Conservation (phyloP, 64 coral and sea anemone species). For the Anthopleura sola region DNA sequence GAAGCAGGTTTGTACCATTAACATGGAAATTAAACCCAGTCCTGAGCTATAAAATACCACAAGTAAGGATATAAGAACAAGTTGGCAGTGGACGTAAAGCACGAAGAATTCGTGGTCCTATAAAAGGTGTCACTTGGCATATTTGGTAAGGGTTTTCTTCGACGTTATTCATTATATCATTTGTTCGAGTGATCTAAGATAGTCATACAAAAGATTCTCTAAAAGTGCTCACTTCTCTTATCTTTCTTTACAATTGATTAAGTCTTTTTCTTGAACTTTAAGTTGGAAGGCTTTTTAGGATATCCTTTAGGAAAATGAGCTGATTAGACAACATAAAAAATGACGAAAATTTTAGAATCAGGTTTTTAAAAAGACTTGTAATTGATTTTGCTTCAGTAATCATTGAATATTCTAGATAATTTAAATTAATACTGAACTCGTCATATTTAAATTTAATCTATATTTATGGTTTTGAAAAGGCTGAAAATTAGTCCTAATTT, state of each 20-base stretch:
- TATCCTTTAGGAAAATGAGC: too few species aligned
- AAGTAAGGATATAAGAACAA: background rate
- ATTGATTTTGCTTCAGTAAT: too few species aligned
- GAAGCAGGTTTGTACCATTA: background rate
- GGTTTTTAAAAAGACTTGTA: too few species aligned
- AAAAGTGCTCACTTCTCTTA: background rate
- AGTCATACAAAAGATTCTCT: background rate
- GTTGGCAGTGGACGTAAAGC: background rate
- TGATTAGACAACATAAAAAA: background rate
- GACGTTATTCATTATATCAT: background rate
- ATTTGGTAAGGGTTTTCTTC: background rate
- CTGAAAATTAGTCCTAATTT: too few species aligned
- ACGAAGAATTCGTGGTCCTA: background rate
- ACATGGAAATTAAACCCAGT: background rate
- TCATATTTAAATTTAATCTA: too few species aligned
- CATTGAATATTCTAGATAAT: background rate
- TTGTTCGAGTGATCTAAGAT: background rate
- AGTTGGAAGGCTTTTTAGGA: background rate
- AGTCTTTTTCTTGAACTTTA: background rate
- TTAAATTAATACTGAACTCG: background rate
- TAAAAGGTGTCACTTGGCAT: background rate
- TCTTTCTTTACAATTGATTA: background rate
- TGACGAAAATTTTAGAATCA: too few species aligned
- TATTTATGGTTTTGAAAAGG: too few species aligned
- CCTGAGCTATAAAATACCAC: background rate